Base-by-base conservation (phyloP, 2,797 vertebrate species). In the Enteromius thamalakanensis region DNA sequence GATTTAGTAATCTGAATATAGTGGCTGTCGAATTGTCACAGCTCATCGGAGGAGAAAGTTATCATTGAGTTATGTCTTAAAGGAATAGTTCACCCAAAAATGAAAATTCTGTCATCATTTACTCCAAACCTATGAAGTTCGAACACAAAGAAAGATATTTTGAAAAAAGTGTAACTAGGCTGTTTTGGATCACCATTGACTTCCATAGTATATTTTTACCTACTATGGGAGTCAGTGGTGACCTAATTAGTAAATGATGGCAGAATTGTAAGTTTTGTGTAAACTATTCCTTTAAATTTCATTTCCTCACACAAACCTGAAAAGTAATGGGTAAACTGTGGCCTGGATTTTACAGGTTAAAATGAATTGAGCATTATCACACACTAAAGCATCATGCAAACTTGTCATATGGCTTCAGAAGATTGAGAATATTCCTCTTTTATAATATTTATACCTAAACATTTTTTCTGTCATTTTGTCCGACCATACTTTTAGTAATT, bases 221-320 rank as follows among this genome's bases (percentile, higher is more conserved):
- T 40, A 37, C 37, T 37, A 7, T 37, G 37, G 37, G 37, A 37
- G 37, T 37, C 6, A 37, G 37, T 37, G 37, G 37, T 37, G 37
- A 37, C 37, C 37, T 6, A 37, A 37, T 6, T 37, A 40, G 9
- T 42, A 42, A 42, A 42, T 42, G 40, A 10, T 9, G 40, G 40
- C 40, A 42, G 40, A 42, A 42, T 42, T 42, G 10, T 9, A 42
- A 42, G 40, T 42, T 42, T 42, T 42, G 40, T 9, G 8, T 42
- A 42, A 42, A 42, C 40, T 42, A 42, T 42, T 42, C 40, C 40
- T 42, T 42, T 42, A 8, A 8, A 10, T 58, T 40, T 17, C 0
- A 40, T 58, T 76, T 53, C 19, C 32, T 58, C 21, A 58, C 47
- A 75, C 21, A 76, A 76, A 58, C 21, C 51, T 58, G 51, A 58